Evolutionary conservation across 2,888 invertebrate genomes (phyloP).

Genomic region (Caenorhabditis afra): DNA sequence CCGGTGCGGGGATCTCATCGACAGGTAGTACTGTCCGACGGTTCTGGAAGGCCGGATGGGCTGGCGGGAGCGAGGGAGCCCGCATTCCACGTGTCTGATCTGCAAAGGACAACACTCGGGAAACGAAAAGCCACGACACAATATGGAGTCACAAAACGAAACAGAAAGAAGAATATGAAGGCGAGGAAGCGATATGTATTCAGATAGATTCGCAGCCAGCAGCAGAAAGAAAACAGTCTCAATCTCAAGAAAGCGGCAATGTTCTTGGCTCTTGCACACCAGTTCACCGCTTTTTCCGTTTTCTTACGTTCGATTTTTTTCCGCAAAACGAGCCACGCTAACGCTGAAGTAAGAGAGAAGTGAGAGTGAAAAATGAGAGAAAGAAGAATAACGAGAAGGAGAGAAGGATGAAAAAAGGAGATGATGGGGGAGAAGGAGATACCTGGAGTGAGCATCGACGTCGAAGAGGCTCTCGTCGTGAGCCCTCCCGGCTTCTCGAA

Average conservation of each 20-base stretch:
- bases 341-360: conserved; percentile 84
- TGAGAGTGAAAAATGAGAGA: conserved; percentile 4
- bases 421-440: conserved; percentile 59
- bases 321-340: conserved; percentile 94
- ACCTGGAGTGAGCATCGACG: conserved; percentile 83
- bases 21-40: conserved; percentile 22
- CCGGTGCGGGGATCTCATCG: conserved; percentile 61
- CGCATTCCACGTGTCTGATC: conserved; percentile 40
- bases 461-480: conserved; percentile 68
- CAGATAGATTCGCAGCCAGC: conserved; percentile 23
- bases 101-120: conserved; percentile 48
- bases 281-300: conserved; percentile 24
- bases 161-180: conserved; percentile 4
- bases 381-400: conserved; percentile 27
- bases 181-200: background rate
- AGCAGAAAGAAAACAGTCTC: background rate
- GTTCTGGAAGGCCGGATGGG: conserved; percentile 16
- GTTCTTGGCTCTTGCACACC: conserved; percentile 4
- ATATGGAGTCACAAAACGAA: conserved; percentile 5
- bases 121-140: conserved; percentile 9
- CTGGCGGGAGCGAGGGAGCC: conserved; percentile 58
- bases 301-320: conserved; percentile 90
- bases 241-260: conserved; percentile 34
- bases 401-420: conserved; percentile 1
- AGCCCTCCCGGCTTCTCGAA: conserved; percentile 81